phyloP scores from a whole-genome alignment of 2,888 invertebrate genomes.

The Octonoba sinensis region DNA sequence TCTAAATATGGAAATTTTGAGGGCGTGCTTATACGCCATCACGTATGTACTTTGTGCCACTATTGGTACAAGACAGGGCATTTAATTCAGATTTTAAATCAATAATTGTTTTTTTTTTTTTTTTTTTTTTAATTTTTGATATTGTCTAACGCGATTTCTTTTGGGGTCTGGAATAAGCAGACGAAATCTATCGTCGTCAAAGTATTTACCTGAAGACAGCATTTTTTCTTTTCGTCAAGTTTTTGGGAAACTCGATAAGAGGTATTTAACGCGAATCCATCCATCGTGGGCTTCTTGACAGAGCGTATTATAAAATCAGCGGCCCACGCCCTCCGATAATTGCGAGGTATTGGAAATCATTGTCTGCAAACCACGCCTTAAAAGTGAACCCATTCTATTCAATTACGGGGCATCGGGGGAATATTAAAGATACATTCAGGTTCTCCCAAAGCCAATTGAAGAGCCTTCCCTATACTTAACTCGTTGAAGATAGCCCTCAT shows the following conservation, averaged over 20 bases:
- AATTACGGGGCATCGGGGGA: slow-evolving; percentile 40
- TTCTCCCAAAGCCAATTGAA: slow-evolving; percentile 21
- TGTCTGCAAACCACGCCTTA: slow-evolving; percentile 44
- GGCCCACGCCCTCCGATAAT: slow-evolving; percentile 46
- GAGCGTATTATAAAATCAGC: slow-evolving; percentile 20
- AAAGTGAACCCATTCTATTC: slow-evolving; percentile 44
- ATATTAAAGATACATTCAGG: slow-evolving; percentile 30
- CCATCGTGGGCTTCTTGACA: slow-evolving; percentile 16
- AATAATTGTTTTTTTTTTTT: too few relatives aligned
- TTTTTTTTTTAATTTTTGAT: too few relatives aligned
- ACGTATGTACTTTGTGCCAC: too few relatives aligned
- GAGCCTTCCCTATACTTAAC: slow-evolving; percentile 25
- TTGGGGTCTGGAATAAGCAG: too few relatives aligned
- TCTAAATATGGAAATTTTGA: too few relatives aligned
- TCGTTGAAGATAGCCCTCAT: slow-evolving; percentile 33
- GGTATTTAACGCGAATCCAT: slow-evolving; percentile 30
- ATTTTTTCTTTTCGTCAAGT: too few relatives aligned
- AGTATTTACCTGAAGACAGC: too few relatives aligned
- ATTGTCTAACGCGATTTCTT: too few relatives aligned
- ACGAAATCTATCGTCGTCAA: too few relatives aligned
- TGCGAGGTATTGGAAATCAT: slow-evolving; percentile 41
- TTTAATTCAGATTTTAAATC: too few relatives aligned
- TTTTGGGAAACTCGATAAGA: not conserved
- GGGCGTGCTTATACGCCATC: too few relatives aligned
- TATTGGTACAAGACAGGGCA: too few relatives aligned